Evolutionary conservation across 2,113 vertebrate genomes (phyloP), one percentile per base, ranked within the genome.

Genomic region (Labeo catla): DNA sequence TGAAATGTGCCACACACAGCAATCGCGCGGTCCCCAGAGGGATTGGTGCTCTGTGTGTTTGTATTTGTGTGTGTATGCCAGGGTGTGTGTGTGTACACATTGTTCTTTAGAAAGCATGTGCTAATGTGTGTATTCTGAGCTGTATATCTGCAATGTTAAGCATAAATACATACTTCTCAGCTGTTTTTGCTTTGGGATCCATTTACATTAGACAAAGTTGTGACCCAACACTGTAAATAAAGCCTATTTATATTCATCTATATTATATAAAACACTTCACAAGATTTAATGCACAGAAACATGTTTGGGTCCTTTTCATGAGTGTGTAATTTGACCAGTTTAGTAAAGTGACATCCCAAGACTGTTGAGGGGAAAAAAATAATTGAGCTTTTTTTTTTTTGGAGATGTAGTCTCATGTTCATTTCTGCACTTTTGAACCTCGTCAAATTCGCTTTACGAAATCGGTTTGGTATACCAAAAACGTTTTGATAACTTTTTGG

Each of bases 1-100:
- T 94, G 92, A 94, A 95, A 94, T 93, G 91, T 93, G 93, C 94
- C 94, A 95, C 95, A 93, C 89, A 94, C 92, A 92, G 93, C 94
- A 91, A 86, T 93, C 91, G 91, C 93, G 90, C 92, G 92, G 91
- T 96, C 92, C 91, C 91, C 34, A 54, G 87, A 66, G 88, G 92
- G 70, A 81, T 87, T 88, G 68, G 45, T 47, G 36, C 8, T 49
- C 50, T 88, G 74, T 86, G 82, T 86, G 68, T 76, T 47, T 76
- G 87, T 84, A 59, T 86, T 59, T 80, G 47, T 65, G 13, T 76
- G 45, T 76, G n/a, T 47, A 43, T 3, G 36, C 8, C 11, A 21
- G 61, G 36, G 63, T 80, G 65, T 88, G 81, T 86, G 13, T 78
- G 73, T 63, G 45, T 61, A n/a, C 23, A 21, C n/a, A 28, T 47